phyloP scores from a whole-genome alignment of 1,140 invertebrate species.

The Melanaphis sacchari region DNA sequence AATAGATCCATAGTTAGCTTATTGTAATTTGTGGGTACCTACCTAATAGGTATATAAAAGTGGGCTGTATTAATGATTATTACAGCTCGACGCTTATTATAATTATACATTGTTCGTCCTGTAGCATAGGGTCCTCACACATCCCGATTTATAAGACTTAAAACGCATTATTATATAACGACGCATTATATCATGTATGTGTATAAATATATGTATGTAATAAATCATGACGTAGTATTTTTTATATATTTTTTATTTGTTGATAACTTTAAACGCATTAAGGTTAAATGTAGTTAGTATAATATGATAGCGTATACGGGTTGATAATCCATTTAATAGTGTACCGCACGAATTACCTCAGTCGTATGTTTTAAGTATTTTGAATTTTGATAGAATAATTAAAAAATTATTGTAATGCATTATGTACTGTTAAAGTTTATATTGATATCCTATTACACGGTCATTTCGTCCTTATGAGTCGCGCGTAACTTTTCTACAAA shows the following conservation, averaged over 20 bases:
- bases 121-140: background rate
- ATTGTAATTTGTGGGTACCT: background rate
- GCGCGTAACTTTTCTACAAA: no score
- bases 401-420: background rate
- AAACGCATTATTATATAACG: background rate
- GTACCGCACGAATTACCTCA: background rate
- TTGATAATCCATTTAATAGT: background rate
- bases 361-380: background rate
- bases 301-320: background rate
- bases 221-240: background rate
- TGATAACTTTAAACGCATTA: slow-evolving; percentile 26
- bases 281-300: background rate
- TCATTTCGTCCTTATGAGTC: no score
- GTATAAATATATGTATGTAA: background rate
- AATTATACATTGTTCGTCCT: background rate
- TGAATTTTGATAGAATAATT: background rate
- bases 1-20: background rate
- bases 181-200: background rate
- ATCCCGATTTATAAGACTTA: background rate
- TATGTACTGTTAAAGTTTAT: background rate
- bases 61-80: background rate
- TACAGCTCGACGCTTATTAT: background rate
- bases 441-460: background rate
- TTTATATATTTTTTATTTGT: background rate
- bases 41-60: background rate